phyloP scores from a whole-genome alignment of 1,140 invertebrate genomes.

The Drosophila ambigua region DNA sequence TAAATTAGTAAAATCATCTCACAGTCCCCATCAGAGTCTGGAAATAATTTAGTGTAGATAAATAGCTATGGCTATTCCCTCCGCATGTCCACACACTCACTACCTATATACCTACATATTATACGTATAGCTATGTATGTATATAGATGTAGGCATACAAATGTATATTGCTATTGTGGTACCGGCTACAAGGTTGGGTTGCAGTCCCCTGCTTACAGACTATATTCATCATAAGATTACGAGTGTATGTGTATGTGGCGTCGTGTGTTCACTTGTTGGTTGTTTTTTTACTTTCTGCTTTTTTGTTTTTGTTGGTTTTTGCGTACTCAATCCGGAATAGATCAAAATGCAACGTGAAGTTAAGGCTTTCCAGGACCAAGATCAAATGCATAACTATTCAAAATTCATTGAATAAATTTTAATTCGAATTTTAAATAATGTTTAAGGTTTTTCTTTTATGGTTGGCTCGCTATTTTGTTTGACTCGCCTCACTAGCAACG shows the following conservation, averaged over 20 bases:
- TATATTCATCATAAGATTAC: conserved; percentile 53
- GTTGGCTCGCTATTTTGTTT: conserved; percentile 51
- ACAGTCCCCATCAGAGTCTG: background rate
- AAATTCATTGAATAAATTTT: conserved; percentile 42
- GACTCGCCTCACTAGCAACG: conserved; percentile 76
- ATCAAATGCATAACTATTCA: conserved; percentile 40
- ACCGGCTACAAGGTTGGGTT: conserved; percentile 37
- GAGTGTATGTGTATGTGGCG: conserved; percentile 30
- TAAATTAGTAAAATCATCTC: conserved; percentile 41
- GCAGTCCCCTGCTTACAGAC: conserved; percentile 34
- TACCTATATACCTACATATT: no score
- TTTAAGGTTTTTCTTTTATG: conserved; percentile 11
- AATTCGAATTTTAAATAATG: conserved; percentile 29
- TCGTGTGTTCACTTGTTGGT: conserved; percentile 12
- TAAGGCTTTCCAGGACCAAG: conserved; percentile 20
- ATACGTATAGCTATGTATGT: no score
- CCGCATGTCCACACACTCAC: background rate
- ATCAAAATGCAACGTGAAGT: conserved; percentile 2
- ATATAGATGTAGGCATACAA: background rate
- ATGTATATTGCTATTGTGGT: conserved; percentile 22
- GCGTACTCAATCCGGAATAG: conserved; percentile 4
- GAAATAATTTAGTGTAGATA: conserved; percentile 13
- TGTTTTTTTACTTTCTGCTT: background rate
- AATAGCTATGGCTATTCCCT: conserved; percentile 6
- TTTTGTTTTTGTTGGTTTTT: no score